These are phyloP conservation scores for Sebastes oblongus DNA, from an alignment of 2,797 vertebrate genomes.

Conservation along the genomic window DNA sequence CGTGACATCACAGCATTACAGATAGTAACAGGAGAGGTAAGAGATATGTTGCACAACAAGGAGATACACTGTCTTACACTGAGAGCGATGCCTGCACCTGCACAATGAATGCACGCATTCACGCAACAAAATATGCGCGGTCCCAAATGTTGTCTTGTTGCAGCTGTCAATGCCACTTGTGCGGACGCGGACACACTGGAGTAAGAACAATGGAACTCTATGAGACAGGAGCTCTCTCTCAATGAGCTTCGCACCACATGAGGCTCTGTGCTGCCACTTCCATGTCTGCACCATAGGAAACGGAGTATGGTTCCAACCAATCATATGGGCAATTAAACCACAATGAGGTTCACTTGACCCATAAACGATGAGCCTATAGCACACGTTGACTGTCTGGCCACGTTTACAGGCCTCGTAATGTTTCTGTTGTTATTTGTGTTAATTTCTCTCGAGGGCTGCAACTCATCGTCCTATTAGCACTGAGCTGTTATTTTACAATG, in stretches of 20 bases:
- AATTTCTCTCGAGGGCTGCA: not conserved
- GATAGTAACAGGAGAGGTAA: conserved; percentile 28
- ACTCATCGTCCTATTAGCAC: not conserved
- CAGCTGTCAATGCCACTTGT: conserved; percentile 77
- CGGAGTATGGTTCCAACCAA: conserved; percentile 70
- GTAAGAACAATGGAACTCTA: conserved; percentile 69
- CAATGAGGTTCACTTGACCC: conserved; percentile 76
- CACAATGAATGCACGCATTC: conserved; percentile 65
- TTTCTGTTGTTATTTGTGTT: conserved; percentile 5
- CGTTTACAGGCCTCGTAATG: not conserved
- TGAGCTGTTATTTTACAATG: not conserved
- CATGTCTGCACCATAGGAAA: conserved; percentile 54
- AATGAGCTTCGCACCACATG: conserved; percentile 56
- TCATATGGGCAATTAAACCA: conserved; percentile 81
- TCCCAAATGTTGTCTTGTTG: conserved; percentile 63
- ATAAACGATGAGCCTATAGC: conserved; percentile 75
- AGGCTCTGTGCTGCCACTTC: conserved; percentile 51
- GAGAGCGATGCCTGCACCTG: conserved; percentile 58
- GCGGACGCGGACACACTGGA: conserved; percentile 48
- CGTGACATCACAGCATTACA: not conserved
- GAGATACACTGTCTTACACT: conserved; percentile 20
- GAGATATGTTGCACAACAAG: not conserved
- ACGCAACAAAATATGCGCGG: conserved; percentile 60
- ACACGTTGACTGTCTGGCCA: conserved; percentile 1
- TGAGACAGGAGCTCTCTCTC: conserved; percentile 57